A percentile compares a stretch with the other conserved stretches of the same genome.
These are phyloP conservation scores for Acropternis orthonyx DNA, from an alignment of 2,797 vertebrate genomes.

Conservation along the genomic window DNA sequence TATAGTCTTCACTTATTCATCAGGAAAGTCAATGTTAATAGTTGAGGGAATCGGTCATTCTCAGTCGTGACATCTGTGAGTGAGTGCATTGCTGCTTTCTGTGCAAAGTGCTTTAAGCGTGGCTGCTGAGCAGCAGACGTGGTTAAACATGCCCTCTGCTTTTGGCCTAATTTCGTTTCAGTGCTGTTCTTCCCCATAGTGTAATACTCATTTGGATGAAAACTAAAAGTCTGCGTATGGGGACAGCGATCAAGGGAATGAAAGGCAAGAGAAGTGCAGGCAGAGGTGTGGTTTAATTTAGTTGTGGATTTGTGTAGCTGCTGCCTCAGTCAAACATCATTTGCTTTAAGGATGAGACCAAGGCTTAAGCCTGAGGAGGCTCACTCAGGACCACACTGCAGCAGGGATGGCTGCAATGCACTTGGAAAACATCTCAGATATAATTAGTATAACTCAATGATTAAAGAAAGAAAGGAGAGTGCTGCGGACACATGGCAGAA, in stretches of 20 bases:
- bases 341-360: neutral
- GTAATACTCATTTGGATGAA: slow-evolving; percentile 20
- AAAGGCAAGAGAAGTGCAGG: neutral
- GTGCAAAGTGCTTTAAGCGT: neutral
- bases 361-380: neutral
- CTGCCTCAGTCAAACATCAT: neutral
- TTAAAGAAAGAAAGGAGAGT: neutral
- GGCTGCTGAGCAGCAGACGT: neutral
- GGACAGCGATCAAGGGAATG: slow-evolving; percentile 1
- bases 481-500: accelerated
- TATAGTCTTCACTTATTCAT: neutral
- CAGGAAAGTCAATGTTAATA: slow-evolving; percentile 14
- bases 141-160: slow-evolving; percentile 22
- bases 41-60: neutral
- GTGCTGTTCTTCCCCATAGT: neutral
- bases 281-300: neutral
- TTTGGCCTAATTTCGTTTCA: slow-evolving; percentile 35
- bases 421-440: neutral
- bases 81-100: neutral
- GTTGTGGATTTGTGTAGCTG: neutral
- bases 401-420: neutral
- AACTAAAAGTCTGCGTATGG: slow-evolving; percentile 24
- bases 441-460: neutral
- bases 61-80: neutral
- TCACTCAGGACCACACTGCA: neutral